Base-by-base conservation (phyloP, 2,113 vertebrate species). In the Todiramphus saurophagus region DNA sequence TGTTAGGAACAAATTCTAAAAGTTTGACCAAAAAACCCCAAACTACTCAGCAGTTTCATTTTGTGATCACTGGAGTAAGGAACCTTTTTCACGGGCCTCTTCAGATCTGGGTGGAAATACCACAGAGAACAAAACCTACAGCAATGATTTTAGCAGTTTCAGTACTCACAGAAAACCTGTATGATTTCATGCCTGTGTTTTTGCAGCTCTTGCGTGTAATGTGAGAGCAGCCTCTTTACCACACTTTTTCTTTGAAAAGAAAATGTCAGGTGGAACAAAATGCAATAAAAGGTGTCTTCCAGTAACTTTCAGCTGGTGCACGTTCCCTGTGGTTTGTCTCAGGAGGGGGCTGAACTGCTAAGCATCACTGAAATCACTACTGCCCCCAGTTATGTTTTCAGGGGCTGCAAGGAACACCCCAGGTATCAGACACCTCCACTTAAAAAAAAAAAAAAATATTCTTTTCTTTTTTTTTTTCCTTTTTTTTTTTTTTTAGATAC, bases 401-500 rank as follows among this genome's bases (percentile, higher is more conserved):
- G 64, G 33, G 81, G 48, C 24, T 81, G 39, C 46, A 67, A 78
- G 41, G 78, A 94, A 83, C 44, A 31, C 8, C 28, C 24, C 16
- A 24, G 50, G 23, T 73, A 68, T 70, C 51, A 90, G 41, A 59
- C 11, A 63, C 6, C 13, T 2, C 13, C 30, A 21, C 18, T 62
- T 3, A 3, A n/a, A 14, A 21, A 48, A 48, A 48, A 20, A 21
- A 48, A 48, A 16, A 43, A 43, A 16, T 62, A 15, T 6, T 25
- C 37, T 39, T 28, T 6, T 25, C 37, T 39, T 28, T 9, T 14
- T 5, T 10, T 27, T 12, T 27, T 59, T n/a, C 33, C 9, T 16
- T 30, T 8, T 13, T 5, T 10, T 28, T 13, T 24, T 37, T 79
- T 58, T 28, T 14, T 4, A 99, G 98, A 39, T 97, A 94, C 55